A percentile compares a stretch with the other conserved stretches of the same genome.
phyloP scores from a whole-genome alignment of 2,888 invertebrate species.

The Seira musarum region DNA sequence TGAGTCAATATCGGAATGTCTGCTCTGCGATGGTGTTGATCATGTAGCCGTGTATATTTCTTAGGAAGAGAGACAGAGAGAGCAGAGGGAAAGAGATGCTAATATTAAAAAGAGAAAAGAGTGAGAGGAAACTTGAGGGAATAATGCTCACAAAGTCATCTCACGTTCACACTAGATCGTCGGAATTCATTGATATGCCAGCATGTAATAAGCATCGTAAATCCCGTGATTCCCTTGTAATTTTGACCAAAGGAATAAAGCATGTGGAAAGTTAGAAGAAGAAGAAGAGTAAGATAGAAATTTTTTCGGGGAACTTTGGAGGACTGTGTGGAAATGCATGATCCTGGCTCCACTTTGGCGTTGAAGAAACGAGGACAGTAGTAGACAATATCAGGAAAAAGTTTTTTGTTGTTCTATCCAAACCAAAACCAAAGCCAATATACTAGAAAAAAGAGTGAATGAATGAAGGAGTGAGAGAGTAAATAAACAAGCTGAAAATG shows the following conservation, averaged over 20 bases:
- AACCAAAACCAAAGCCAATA: too few relatives aligned
- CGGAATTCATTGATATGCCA: slow-evolving; percentile 70
- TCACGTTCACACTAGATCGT: slow-evolving; percentile 69
- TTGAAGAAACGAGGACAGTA: slow-evolving; percentile 36
- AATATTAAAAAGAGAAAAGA: slow-evolving; percentile 39
- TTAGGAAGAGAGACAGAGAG: slow-evolving; percentile 25
- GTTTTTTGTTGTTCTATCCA: too few relatives aligned
- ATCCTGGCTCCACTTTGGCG: too few relatives aligned
- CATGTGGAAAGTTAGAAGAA: slow-evolving; percentile 27
- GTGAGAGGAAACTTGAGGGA: slow-evolving; percentile 50
- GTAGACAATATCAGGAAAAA: too few relatives aligned
- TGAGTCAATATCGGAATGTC: slow-evolving; percentile 34
- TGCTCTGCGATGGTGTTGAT: not conserved
- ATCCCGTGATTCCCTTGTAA: slow-evolving; percentile 70
- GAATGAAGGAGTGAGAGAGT: too few relatives aligned
- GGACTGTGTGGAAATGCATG: too few relatives aligned
- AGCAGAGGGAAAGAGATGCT: slow-evolving; percentile 29
- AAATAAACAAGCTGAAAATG: too few relatives aligned
- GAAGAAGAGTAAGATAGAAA: not conserved
- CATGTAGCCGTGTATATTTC: not conserved
- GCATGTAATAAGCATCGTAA: slow-evolving; percentile 70
- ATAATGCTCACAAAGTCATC: slow-evolving; percentile 66
- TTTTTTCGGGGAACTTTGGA: too few relatives aligned
- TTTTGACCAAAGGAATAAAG: slow-evolving; percentile 68
- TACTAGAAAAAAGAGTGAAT: too few relatives aligned